These are phyloP conservation scores for Periophthalmus modestus DNA, from an alignment of 2,113 vertebrate species.

Conservation along the genomic window DNA sequence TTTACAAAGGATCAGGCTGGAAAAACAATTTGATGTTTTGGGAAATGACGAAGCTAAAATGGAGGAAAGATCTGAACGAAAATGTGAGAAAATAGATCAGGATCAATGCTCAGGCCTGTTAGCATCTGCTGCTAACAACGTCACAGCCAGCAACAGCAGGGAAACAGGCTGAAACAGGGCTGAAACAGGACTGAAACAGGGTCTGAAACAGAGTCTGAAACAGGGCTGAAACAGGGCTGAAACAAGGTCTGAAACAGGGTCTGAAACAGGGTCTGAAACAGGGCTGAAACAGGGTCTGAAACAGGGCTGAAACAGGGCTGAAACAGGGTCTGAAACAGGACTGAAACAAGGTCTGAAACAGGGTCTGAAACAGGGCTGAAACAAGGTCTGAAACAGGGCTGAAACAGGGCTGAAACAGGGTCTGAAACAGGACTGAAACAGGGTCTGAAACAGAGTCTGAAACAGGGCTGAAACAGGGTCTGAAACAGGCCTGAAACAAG, in stretches of 20 bases:
- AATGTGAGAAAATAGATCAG: not conserved
- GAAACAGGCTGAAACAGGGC: not conserved
- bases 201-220: not conserved
- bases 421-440: not conserved
- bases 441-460: not conserved
- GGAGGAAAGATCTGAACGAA: not conserved
- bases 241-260: not conserved
- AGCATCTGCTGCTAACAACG: conserved; percentile 8
- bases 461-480: not conserved
- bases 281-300: not conserved
- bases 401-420: not conserved
- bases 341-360: too few species aligned
- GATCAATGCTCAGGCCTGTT: conserved; percentile 7
- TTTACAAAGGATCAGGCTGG: not conserved
- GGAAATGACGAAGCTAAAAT: conserved; percentile 45
- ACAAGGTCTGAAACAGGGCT: too few species aligned
- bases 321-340: not conserved
- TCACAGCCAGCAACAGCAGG: not conserved
- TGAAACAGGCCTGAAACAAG: not conserved
- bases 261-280: not conserved
- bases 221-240: not conserved
- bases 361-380: too few species aligned
- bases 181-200: not conserved
- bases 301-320: not conserved
- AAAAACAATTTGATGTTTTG: not conserved